Conservation (phyloP, 2,797 vertebrate genomes). For the Emys orbicularis region DNA sequence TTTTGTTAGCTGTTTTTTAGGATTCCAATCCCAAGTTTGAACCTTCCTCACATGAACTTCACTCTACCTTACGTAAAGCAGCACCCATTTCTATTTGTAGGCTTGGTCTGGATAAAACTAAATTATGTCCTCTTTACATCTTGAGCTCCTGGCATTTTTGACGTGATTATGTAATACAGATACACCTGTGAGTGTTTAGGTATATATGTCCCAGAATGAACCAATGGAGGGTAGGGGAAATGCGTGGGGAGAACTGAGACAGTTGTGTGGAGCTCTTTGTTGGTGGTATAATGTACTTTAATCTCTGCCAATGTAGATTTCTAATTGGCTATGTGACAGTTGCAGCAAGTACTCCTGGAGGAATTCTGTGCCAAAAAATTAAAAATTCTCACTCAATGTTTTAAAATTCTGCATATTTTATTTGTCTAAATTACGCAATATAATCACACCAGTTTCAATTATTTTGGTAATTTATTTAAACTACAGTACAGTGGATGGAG, state of each 20-base stretch:
- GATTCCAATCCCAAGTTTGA: not conserved
- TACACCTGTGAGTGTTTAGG: not conserved
- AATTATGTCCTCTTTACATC: not conserved
- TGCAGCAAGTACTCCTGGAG: constrained; percentile 3
- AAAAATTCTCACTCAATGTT: no score
- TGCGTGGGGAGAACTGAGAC: not conserved
- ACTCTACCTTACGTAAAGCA: not conserved
- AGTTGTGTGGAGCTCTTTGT: constrained; percentile 7
- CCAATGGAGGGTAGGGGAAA: not conserved
- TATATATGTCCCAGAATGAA: constrained; percentile 5
- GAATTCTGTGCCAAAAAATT: no score
- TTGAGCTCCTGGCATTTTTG: not conserved
- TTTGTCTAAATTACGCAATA: no score
- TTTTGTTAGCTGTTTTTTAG: not conserved
- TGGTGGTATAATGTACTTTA: constrained; percentile 48
- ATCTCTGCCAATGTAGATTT: constrained; percentile 31
- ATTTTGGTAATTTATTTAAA: no score
- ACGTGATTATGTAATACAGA: constrained; percentile 17
- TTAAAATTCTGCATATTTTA: no score
- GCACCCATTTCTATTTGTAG: not conserved
- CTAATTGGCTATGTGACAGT: constrained; percentile 23
- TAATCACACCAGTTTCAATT: no score
- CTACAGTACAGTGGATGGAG: no score
- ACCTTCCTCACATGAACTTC: not conserved
- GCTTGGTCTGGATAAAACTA: not conserved